Conservation (phyloP, 2,888 invertebrate genomes). For the Amorpha juglandis region DNA sequence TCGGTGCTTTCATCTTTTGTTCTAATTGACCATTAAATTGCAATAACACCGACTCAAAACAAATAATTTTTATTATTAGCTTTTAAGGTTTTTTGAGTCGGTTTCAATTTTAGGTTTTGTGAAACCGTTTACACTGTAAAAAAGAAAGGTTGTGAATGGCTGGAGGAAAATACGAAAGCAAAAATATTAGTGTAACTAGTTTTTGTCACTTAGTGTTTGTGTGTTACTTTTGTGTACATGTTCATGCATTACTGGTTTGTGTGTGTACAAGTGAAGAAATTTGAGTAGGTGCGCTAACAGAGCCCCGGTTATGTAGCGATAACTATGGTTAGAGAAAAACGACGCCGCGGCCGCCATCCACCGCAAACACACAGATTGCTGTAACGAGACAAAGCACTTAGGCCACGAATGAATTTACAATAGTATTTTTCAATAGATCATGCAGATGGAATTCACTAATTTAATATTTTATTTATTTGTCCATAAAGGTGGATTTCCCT, state of each 20-base stretch:
- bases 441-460: neutral
- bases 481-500: too few relatives aligned
- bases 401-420: neutral
- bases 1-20: too few relatives aligned
- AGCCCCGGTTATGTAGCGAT: constrained; percentile 5
- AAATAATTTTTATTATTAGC: too few relatives aligned
- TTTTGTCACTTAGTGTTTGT: constrained; percentile 16
- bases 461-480: neutral
- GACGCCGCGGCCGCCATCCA: neutral
- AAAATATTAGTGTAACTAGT: neutral
- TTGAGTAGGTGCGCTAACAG: constrained; percentile 22
- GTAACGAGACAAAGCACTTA: neutral
- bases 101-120: too few relatives aligned
- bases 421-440: neutral
- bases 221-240: neutral
- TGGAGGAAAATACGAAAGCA: neutral
- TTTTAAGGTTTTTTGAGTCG: too few relatives aligned
- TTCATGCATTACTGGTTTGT: neutral
- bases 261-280: constrained; percentile 14
- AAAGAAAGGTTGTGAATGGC: constrained; percentile 5
- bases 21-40: too few relatives aligned
- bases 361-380: constrained; percentile 2
- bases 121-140: neutral
- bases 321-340: constrained; percentile 14
- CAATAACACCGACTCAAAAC: too few relatives aligned